Percentiles rank a stretch among this genome's conserved stretches.
Evolutionary conservation across 2,113 vertebrate species (phyloP).

Genomic region (Equus quagga): DNA sequence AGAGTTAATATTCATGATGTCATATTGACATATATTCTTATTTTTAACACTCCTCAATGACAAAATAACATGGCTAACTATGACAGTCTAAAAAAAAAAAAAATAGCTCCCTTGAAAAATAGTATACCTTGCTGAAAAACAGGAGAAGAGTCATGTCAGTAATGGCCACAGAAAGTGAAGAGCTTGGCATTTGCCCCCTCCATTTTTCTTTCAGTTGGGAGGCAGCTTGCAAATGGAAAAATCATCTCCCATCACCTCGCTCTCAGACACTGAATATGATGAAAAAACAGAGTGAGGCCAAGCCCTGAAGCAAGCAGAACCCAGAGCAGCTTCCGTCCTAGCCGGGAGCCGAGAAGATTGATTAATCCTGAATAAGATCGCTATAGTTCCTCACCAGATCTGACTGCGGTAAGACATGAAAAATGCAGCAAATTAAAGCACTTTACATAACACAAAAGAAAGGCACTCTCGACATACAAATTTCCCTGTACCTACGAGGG

Average conservation of each 20-base stretch:
- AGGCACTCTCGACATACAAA: slow-evolving; percentile 25
- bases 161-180: slow-evolving; percentile 62
- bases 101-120: slow-evolving; percentile 59
- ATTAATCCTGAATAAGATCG: slow-evolving; percentile 28
- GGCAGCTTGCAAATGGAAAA: slow-evolving; percentile 76
- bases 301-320: slow-evolving; percentile 25
- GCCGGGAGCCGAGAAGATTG: neutral
- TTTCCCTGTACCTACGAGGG: neutral
- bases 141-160: slow-evolving; percentile 36
- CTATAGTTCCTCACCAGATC: slow-evolving; percentile 1
- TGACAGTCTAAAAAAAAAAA: slow-evolving; percentile 9
- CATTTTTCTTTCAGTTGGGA: slow-evolving; percentile 74
- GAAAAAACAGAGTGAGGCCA: slow-evolving; percentile 55
- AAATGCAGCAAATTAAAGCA: slow-evolving; percentile 62
- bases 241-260: slow-evolving; percentile 47
- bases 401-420: slow-evolving; percentile 39
- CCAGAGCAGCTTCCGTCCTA: neutral
- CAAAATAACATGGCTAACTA: slow-evolving; percentile 62
- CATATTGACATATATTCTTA: slow-evolving; percentile 50
- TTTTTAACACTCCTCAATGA: slow-evolving; percentile 60
- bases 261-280: slow-evolving; percentile 38
- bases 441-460: slow-evolving; percentile 51
- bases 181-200: slow-evolving; percentile 53
- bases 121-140: neutral
- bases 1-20: slow-evolving; percentile 44